These are phyloP conservation scores for Notothenia coriiceps DNA, from an alignment of 2,113 vertebrate genomes.

Conservation along the genomic window DNA sequence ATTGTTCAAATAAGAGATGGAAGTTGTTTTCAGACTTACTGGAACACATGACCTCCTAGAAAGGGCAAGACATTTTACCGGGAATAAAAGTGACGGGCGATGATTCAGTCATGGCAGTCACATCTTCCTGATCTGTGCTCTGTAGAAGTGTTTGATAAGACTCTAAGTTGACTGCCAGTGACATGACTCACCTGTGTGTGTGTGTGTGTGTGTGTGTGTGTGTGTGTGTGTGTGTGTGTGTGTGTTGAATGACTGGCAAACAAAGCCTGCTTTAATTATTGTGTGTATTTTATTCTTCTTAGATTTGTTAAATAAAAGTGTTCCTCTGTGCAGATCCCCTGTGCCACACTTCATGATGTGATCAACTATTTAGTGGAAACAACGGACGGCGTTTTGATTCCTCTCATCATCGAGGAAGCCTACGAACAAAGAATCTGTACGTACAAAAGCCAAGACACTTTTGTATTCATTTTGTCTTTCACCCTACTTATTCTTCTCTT, in stretches of 20 bases:
- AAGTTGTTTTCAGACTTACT: not conserved
- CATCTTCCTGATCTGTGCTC: not conserved
- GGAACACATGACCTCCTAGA: not conserved
- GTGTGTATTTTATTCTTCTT: not conserved
- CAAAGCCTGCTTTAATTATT: too few species aligned
- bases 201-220: not conserved
- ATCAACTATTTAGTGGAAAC: conserved; percentile 79
- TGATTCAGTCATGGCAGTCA: not conserved
- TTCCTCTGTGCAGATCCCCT: conserved; percentile 76
- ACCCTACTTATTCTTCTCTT: not conserved
- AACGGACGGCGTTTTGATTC: conserved; percentile 76
- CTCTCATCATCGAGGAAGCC: conserved; percentile 79
- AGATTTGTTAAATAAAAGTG: not conserved
- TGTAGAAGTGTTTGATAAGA: not conserved
- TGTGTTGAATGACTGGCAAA: too few species aligned
- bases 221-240: not conserved
- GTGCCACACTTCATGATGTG: conserved; percentile 80
- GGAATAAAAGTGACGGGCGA: too few species aligned
- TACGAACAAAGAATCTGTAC: conserved; percentile 87
- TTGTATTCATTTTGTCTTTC: not conserved
- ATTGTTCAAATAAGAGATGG: not conserved
- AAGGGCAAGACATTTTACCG: not conserved
- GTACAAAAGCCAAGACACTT: conserved; percentile 23
- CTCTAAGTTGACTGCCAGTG: not conserved
- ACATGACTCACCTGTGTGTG: not conserved